Percentiles rank a stretch among this genome's conserved stretches.
Conservation (phyloP, 2,888 invertebrate genomes). For the Papilio protenor region DNA sequence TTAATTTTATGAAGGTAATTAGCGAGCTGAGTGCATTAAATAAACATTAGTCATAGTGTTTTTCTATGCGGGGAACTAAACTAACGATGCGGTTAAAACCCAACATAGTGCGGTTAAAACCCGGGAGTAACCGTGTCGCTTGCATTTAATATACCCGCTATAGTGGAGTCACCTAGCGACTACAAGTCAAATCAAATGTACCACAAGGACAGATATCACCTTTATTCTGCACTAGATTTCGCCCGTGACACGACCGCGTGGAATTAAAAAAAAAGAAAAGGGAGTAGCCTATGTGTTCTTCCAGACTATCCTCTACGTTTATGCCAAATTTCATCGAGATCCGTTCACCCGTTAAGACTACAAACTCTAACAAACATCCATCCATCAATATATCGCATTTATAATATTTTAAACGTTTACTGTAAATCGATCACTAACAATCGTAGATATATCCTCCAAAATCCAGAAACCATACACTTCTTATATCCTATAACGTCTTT, state of each 20-base stretch:
- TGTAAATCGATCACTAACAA: too few relatives aligned
- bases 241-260: too few relatives aligned
- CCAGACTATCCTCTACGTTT: too few relatives aligned
- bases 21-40: constrained; percentile 55
- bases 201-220: background rate
- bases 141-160: background rate
- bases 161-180: background rate
- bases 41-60: constrained; percentile 56
- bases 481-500: constrained; percentile 50
- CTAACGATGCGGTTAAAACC: constrained; percentile 57
- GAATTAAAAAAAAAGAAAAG: too few relatives aligned
- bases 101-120: constrained; percentile 54
- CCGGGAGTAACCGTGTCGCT: constrained; percentile 53
- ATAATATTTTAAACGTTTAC: background rate
- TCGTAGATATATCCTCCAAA: too few relatives aligned
- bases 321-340: too few relatives aligned
- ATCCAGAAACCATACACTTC: too few relatives aligned
- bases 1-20: constrained; percentile 36
- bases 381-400: too few relatives aligned
- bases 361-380: too few relatives aligned
- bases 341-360: too few relatives aligned
- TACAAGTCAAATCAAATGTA: background rate
- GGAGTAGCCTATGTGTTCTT: too few relatives aligned
- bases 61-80: constrained; percentile 11
- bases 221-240: too few relatives aligned